Evolutionary conservation across 2,888 invertebrate species (phyloP).

Genomic region (Sarcophaga rosellei): DNA sequence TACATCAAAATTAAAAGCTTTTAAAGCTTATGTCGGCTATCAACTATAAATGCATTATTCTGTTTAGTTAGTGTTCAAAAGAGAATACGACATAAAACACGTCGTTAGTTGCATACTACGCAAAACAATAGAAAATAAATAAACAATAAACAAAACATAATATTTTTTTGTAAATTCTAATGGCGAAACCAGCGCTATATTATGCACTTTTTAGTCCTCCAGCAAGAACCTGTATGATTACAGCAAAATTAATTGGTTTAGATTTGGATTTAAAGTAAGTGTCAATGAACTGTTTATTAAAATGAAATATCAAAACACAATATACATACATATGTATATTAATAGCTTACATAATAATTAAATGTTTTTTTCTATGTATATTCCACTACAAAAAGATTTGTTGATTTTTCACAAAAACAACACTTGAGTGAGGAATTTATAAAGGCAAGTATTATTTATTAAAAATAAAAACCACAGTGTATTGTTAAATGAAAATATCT

Average conservation of each 20-base stretch:
- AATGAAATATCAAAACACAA: slow-evolving; percentile 4
- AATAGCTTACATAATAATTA: slow-evolving; percentile 39
- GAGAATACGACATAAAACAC: neutral
- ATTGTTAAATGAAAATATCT: neutral
- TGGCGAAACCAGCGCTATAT: slow-evolving; percentile 79
- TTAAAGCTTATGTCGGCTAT: neutral
- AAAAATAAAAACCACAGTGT: slow-evolving; percentile 74
- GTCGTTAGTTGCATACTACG: neutral
- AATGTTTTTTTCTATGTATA: slow-evolving; percentile 35
- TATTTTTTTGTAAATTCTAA: slow-evolving; percentile 38
- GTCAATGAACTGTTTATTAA: neutral
- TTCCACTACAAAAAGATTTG: slow-evolving; percentile 77
- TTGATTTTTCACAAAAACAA: slow-evolving; percentile 79
- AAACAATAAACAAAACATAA: neutral
- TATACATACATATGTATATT: neutral
- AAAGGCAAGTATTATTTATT: slow-evolving; percentile 74
- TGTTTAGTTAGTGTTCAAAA: neutral
- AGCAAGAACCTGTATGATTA: slow-evolving; percentile 81
- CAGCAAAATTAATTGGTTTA: slow-evolving; percentile 81
- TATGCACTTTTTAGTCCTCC: slow-evolving; percentile 82
- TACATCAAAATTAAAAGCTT: slow-evolving; percentile 26
- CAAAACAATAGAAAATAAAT: neutral
- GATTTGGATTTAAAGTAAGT: slow-evolving; percentile 79
- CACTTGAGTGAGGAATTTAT: slow-evolving; percentile 80
- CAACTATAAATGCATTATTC: neutral